phyloP scores from a whole-genome alignment of 2,113 vertebrate genomes.

The Amblyornis subalaris region DNA sequence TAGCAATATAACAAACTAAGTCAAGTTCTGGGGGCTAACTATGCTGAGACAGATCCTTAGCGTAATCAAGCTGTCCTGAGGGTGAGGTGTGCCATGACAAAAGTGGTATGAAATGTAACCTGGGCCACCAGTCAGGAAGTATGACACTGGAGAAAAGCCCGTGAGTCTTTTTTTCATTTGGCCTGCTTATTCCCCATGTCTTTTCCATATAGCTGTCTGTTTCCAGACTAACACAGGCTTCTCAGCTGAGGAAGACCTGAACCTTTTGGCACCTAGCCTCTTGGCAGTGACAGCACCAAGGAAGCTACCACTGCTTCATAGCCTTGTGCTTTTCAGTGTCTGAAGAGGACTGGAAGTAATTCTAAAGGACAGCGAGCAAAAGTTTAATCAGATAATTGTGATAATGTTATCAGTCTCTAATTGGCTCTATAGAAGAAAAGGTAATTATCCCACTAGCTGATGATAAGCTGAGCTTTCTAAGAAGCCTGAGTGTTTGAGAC shows the following conservation, averaged over 20 bases:
- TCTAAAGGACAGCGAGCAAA: neutral
- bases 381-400: neutral
- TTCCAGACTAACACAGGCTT: neutral
- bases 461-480: neutral
- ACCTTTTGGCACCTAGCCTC: neutral
- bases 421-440: neutral
- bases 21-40: neutral
- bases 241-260: neutral
- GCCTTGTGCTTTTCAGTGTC: neutral
- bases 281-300: neutral
- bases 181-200: accelerated
- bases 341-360: neutral
- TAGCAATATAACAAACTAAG: neutral
- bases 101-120: neutral
- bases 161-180: neutral
- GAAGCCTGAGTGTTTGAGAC: neutral
- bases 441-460: neutral
- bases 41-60: neutral
- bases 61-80: neutral
- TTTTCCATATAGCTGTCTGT: neutral
- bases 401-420: neutral
- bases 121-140: neutral
- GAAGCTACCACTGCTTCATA: neutral
- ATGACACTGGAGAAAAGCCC: neutral
- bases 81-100: neutral